Conservation (phyloP, 2,888 invertebrate genomes). For the Cloeon dipterum region DNA sequence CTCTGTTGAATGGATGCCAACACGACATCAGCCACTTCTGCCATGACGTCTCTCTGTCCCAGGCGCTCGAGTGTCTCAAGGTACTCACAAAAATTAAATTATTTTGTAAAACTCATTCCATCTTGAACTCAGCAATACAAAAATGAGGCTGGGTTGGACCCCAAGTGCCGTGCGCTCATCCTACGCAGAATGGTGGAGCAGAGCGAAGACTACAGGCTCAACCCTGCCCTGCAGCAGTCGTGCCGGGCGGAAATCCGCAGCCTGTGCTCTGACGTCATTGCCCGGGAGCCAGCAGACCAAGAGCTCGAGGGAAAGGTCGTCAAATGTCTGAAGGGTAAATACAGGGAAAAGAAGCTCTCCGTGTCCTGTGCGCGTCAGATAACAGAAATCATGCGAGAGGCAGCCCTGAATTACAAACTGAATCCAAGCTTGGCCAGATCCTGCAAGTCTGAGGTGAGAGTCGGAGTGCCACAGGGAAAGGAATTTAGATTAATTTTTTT, state of each 20-base stretch:
- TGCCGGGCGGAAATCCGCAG: conserved; percentile 65
- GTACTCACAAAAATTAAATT: conserved; percentile 15
- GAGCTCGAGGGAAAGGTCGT: conserved; percentile 67
- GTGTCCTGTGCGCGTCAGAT: conserved; percentile 62
- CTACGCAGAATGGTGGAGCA: conserved; percentile 74
- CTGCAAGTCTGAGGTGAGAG: conserved; percentile 37
- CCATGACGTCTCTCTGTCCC: conserved; percentile 38
- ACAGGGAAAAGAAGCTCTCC: conserved; percentile 48
- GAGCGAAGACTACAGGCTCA: conserved; percentile 72
- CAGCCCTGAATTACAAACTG: conserved; percentile 73
- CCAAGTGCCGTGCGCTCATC: conserved; percentile 63
- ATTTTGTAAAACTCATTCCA: neutral
- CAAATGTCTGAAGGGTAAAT: conserved; percentile 59
- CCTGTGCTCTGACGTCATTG: conserved; percentile 30
- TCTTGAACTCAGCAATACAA: conserved; percentile 34
- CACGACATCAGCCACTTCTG: conserved; percentile 73
- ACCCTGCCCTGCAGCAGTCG: conserved; percentile 56
- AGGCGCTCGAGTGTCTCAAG: conserved; percentile 56
- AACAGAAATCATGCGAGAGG: conserved; percentile 57
- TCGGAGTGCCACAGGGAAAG: conserved; percentile 8
- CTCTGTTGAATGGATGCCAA: conserved; percentile 60
- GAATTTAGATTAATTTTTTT: conserved; percentile 9
- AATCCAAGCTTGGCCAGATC: conserved; percentile 68
- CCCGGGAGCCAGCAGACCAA: conserved; percentile 25
- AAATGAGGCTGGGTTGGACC: conserved; percentile 55